Percentiles rank a stretch among this genome's conserved stretches.
phyloP scores from a whole-genome alignment of 1,140 invertebrate species.

The Drosophila serrata region DNA sequence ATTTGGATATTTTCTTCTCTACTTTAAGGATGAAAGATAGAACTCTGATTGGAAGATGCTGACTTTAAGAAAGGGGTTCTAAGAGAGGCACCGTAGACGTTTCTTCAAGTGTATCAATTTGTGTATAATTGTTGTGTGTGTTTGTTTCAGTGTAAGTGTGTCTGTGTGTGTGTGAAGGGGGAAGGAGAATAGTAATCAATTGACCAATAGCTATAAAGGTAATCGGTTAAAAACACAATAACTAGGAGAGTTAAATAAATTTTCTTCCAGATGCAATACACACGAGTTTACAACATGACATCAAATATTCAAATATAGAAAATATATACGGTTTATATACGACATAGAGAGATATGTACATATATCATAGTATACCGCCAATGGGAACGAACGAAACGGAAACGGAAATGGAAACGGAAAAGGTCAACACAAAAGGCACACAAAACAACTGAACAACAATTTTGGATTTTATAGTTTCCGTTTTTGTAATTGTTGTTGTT shows the following conservation, averaged over 20 bases:
- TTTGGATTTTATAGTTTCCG: slow-evolving; percentile 39
- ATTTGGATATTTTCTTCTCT: background rate
- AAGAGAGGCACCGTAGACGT: slow-evolving; percentile 28
- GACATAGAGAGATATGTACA: slow-evolving; percentile 56
- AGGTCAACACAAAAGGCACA: slow-evolving; percentile 56
- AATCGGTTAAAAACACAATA: slow-evolving; percentile 74
- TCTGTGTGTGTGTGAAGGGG: slow-evolving; percentile 13
- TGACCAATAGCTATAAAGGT: slow-evolving; percentile 71
- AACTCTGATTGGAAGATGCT: slow-evolving; percentile 27
- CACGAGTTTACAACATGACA: slow-evolving; percentile 72
- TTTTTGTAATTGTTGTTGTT: slow-evolving; percentile 40
- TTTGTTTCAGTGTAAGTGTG: slow-evolving; percentile 40
- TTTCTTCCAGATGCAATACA: slow-evolving; percentile 64
- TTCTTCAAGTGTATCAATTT: slow-evolving; percentile 29
- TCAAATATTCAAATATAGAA: slow-evolving; percentile 64
- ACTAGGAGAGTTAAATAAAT: slow-evolving; percentile 59
- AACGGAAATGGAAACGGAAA: slow-evolving; percentile 51
- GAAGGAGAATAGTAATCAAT: slow-evolving; percentile 52
- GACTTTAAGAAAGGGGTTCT: slow-evolving; percentile 5
- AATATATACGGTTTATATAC: slow-evolving; percentile 53
- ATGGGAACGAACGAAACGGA: slow-evolving; percentile 45
- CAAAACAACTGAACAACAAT: slow-evolving; percentile 43
- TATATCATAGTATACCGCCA: slow-evolving; percentile 41
- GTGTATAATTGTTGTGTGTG: slow-evolving; percentile 35
- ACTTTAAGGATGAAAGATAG: slow-evolving; percentile 16